Base-by-base conservation (phyloP, 2,797 vertebrate species). In the Eospalax fontanierii region DNA sequence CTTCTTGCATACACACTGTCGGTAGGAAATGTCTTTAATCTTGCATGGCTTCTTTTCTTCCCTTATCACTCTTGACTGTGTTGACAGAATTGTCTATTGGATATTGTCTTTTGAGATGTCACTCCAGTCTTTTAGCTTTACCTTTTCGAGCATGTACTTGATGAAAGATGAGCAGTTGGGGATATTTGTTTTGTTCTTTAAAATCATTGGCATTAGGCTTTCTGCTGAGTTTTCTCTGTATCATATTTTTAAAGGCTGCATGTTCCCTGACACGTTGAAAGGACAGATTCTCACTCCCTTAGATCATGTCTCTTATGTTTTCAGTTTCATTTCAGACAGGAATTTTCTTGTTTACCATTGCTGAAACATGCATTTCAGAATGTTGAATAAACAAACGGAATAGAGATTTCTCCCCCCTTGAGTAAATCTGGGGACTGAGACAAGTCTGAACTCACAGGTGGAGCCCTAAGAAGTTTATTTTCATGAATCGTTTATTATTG, bases 181-280 rank as follows among this genome's bases (percentile, higher is more conserved):
- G 61, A 87, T 91, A n/a, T 94, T 92, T 89, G 73, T 70, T 89
- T 95, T 78, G 81, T 61, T 92, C 30, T 92, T 94, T 91, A 71
- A 81, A 96, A 61, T 91, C 63, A 21, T 35, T 95, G 88, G 79
- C 38, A 71, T 86, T 87, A 59, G 76, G 82, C 33, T 63, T 93
- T 91, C 75, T 65, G 7, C 50, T 70, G 74, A 82, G 15, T 65
- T 95, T 93, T 76, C 85, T 40, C 3, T 16, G 43, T 26, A 38
- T 89, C 5, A 2, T 70, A 46, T 94, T 96, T 89, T 95, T 81
- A 66, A 82, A 79, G 24, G 14, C 24, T 38, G 6, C 26, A 18
- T 68, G 4, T 50, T 66, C 93, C 65, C 88, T 33, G 57, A 90
- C 35, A 66, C 50, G 16, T 15, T 19, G 79, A 66, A 57, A 90